Evolutionary conservation across 2,888 invertebrate genomes (phyloP), one percentile per base, ranked within the genome.

Genomic region (Poecilobothrus nobilitatus): DNA sequence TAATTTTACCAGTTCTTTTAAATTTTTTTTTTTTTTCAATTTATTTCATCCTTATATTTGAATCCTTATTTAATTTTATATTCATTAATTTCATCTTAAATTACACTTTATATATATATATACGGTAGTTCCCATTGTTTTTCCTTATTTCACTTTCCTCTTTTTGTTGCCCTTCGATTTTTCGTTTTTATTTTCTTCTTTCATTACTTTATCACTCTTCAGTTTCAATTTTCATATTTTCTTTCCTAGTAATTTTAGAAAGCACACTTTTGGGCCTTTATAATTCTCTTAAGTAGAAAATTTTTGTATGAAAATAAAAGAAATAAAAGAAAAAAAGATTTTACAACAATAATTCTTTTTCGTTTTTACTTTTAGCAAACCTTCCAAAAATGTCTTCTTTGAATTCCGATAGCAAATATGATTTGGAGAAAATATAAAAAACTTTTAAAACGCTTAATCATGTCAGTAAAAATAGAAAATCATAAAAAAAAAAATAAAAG

Each of bases 61-160:
- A 9, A 41, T 41, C 41, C 9, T 41, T 6, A 53, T 53, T 53
- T 53, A 12, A 6, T 53, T 18, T 53, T 53, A 53, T 53, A 53
- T 53, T 53, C 53, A 53, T 53, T 53, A 53, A 12, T 53, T 53
- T 53, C 53, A 53, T 53, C 53, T 53, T 53, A 53, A 53, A 53
- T 53, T 53, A 18, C 53, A 53, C 53, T 53, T 53, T 53, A 18
- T 37, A 34, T 34, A 7, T 53, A 15, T 53, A 18, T 37, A 27
- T 27, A 4, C 27, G 27, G 27, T 41, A 5, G 15, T 41, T 41
- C 41, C 9, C 41, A 41, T 41, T 41, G 41, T 41, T 41, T 41
- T 15, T 41, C 41, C 15, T 8, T 8, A 12, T 15, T n/a, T 15
- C 41, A 41, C 15, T 41, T 41, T 41, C 15, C 9, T 41, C 41